Evolutionary conservation across 2,113 vertebrate species (phyloP).

Genomic region (Phyllostomus hastatus): DNA sequence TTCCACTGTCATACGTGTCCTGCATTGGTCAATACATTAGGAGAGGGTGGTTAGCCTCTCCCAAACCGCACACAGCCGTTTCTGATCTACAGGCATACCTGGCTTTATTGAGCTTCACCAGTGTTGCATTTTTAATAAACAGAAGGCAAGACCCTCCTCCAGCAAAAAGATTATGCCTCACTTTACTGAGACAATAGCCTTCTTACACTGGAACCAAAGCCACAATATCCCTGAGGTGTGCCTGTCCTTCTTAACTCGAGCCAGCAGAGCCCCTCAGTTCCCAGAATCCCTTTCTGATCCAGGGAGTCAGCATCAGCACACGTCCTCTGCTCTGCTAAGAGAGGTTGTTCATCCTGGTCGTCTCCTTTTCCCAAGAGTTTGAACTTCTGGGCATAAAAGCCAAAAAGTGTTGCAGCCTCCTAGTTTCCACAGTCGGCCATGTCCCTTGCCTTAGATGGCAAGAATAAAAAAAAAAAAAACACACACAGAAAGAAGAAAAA

Average conservation of each 20-base stretch:
- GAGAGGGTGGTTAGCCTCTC: background rate
- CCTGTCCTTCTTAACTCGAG: background rate
- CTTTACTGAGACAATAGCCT: background rate
- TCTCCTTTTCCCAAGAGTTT: background rate
- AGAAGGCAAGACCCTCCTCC: background rate
- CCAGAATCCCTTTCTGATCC: background rate
- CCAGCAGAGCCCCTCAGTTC: background rate
- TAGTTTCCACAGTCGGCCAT: background rate
- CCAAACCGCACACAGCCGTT: background rate
- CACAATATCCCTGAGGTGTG: too few species aligned
- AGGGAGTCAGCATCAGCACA: background rate
- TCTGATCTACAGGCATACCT: background rate
- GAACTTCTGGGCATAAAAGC: background rate
- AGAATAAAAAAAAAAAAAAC: background rate
- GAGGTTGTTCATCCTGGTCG: background rate
- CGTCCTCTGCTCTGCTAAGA: background rate
- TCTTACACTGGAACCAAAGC: background rate
- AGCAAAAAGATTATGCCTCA: too few species aligned
- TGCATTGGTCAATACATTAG: background rate
- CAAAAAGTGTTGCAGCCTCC: background rate
- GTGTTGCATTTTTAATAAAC: background rate
- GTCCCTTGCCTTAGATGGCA: background rate
- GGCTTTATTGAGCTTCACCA: background rate
- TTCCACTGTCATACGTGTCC: background rate
- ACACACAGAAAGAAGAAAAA: background rate